Percentiles rank a stretch among this genome's conserved stretches.
These are phyloP conservation scores for Apamea monoglypha DNA, from an alignment of 2,888 invertebrate genomes.

Conservation along the genomic window DNA sequence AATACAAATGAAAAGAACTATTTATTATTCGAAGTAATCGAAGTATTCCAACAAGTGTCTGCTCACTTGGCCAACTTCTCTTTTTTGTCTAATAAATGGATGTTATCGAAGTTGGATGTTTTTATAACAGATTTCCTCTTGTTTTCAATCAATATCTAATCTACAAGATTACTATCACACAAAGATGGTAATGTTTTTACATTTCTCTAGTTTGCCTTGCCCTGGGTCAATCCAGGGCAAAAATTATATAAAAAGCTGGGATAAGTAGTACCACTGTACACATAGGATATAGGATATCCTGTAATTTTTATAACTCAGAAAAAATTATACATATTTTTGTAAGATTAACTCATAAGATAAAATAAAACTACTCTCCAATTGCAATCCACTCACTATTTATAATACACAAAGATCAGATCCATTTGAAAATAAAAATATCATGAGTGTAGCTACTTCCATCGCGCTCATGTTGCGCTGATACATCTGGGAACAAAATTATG, in stretches of 20 bases:
- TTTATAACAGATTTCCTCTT: background rate
- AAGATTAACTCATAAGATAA: background rate
- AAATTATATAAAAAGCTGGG: too few species aligned
- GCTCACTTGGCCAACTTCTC: constrained; percentile 10
- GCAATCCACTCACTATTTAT: background rate
- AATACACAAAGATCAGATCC: background rate
- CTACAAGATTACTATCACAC: background rate
- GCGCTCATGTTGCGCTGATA: constrained; percentile 64
- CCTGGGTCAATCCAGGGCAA: too few species aligned
- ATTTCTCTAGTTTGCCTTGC: background rate
- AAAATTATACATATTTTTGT: background rate
- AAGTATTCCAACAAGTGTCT: constrained; percentile 13
- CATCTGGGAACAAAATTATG: constrained; percentile 70
- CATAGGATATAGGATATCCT: background rate
- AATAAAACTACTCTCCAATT: background rate
- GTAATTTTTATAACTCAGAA: background rate
- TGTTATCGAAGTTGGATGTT: background rate
- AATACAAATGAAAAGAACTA: constrained; percentile 7
- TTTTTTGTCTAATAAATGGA: constrained; percentile 12
- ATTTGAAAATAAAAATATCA: background rate
- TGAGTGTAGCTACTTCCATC: constrained; percentile 20
- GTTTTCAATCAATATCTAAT: background rate
- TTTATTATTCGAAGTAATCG: constrained; percentile 1
- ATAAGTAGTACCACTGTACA: background rate
- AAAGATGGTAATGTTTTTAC: background rate